These are phyloP conservation scores for Pongo pygmaeus DNA, from an alignment of 2,113 vertebrate species.

Conservation along the genomic window DNA sequence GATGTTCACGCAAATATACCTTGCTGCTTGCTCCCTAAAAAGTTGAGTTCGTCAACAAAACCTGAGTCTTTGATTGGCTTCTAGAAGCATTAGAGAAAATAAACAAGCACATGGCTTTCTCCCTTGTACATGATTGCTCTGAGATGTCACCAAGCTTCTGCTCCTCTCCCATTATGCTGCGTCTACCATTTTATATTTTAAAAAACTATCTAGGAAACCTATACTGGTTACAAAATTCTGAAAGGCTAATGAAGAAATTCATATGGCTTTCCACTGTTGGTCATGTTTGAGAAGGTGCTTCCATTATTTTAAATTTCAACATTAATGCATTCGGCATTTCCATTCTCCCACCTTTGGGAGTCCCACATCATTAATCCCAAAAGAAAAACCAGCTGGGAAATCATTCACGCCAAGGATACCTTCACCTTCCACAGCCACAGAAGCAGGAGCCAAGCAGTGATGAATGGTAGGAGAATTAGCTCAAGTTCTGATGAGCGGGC, in stretches of 20 bases:
- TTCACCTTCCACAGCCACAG: background rate
- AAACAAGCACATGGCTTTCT: slow-evolving; percentile 32
- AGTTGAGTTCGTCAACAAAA: slow-evolving; percentile 53
- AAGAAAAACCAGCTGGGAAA: background rate
- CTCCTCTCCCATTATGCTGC: no score
- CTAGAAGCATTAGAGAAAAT: slow-evolving; percentile 40
- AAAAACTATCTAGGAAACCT: background rate
- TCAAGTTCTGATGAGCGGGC: background rate
- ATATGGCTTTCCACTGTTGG: accelerated
- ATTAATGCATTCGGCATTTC: background rate
- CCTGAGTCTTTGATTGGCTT: slow-evolving; percentile 28
- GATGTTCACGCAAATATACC: slow-evolving; percentile 56
- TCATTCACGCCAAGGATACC: background rate
- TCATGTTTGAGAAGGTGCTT: background rate
- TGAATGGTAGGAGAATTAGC: accelerated
- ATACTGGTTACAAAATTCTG: background rate
- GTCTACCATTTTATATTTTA: background rate
- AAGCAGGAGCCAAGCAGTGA: background rate
- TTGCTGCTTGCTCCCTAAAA: slow-evolving; percentile 38
- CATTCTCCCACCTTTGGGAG: background rate
- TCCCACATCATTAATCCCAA: background rate
- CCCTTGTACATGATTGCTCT: accelerated
- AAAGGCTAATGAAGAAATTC: background rate
- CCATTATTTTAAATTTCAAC: background rate
- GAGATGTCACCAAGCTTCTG: background rate